Base-by-base conservation (phyloP, 2,797 vertebrate genomes). In the Gadopsis marmoratus region DNA sequence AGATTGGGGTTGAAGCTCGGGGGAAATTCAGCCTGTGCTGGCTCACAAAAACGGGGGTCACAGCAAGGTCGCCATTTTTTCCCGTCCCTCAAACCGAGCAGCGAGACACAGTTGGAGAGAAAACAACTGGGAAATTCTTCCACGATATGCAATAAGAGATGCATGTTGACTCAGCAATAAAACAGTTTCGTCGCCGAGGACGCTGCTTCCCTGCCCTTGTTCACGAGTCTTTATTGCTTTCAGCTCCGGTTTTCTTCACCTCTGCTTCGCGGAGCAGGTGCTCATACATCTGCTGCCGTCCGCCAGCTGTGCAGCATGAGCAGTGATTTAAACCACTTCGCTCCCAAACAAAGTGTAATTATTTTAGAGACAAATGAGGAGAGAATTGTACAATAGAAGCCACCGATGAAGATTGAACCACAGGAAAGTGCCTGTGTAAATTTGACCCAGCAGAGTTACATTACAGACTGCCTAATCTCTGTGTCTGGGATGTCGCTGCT, bases 11-110 rank as follows among this genome's bases (percentile, higher is more conserved):
- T 61, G 19, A 74, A 59, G 62, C 89, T 90, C 80, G 1, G 51
- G 88, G 84, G 85, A 86, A 81, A 86, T 81, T 75, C 71, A 55
- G 65, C 11, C 53, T 39, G 66, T 41, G 79, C 56, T 16, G 33
- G 10, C 65, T 79, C 62, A 45, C 62, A 73, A 63, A 78, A 75
- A 79, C 14, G 13, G 39, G 77, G 74, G 85, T 79, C 62, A 48
- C 19, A 2, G 2, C 5, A 23, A 78, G 76, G 84, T 88, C 77
- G 21, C 45, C 7, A 5, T 14, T 85, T 80, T 41, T 50, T 39
- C 33, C 26, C 26, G 26, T 26, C 26, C 26, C 0, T 71, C 54
- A 21, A 64, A 71, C 14, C 17, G 29, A 64, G 55, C 63, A 23
- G 59, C 2, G 7, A 37, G 50, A 41, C 81, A 17, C 26, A 39